These are phyloP conservation scores for Byasa hedistus DNA, from an alignment of 2,888 invertebrate genomes.

Conservation along the genomic window DNA sequence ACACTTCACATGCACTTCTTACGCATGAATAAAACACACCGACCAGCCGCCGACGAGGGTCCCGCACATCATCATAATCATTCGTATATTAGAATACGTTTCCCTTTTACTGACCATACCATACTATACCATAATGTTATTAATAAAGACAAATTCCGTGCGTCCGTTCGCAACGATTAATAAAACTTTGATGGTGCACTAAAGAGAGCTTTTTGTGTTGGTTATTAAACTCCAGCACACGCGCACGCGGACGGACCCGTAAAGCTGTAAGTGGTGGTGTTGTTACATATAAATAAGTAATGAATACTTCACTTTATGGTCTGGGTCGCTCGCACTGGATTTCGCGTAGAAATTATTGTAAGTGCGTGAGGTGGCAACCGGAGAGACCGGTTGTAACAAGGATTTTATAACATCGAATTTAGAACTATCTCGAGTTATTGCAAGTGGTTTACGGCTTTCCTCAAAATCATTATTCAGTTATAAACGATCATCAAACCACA, in stretches of 20 bases:
- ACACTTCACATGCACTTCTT: no score
- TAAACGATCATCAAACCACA: no score
- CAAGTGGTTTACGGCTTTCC: no score
- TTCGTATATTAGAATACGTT: neutral
- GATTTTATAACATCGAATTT: no score
- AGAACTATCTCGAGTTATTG: no score
- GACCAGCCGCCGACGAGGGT: neutral
- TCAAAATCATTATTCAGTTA: no score
- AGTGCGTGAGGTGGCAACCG: no score
- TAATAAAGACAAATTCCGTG: conserved; percentile 17
- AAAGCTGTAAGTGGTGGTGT: conserved; percentile 46
- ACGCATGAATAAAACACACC: no score
- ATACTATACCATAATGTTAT: conserved; percentile 16
- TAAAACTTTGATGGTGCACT: conserved; percentile 44
- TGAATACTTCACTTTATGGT: conserved; percentile 45
- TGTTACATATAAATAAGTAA: conserved; percentile 50
- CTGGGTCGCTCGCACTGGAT: no score
- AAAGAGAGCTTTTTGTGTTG: conserved; percentile 43
- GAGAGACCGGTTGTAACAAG: no score
- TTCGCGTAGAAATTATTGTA: no score
- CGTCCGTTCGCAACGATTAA: conserved; percentile 38
- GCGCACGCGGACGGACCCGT: conserved; percentile 39
- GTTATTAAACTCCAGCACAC: conserved; percentile 43
- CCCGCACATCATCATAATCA: neutral
- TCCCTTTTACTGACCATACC: conserved; percentile 3